A percentile compares a stretch with the other conserved stretches of the same genome.
phyloP scores from a whole-genome alignment of 1,140 invertebrate genomes.

The Pseudomyrmex dendroicus region DNA sequence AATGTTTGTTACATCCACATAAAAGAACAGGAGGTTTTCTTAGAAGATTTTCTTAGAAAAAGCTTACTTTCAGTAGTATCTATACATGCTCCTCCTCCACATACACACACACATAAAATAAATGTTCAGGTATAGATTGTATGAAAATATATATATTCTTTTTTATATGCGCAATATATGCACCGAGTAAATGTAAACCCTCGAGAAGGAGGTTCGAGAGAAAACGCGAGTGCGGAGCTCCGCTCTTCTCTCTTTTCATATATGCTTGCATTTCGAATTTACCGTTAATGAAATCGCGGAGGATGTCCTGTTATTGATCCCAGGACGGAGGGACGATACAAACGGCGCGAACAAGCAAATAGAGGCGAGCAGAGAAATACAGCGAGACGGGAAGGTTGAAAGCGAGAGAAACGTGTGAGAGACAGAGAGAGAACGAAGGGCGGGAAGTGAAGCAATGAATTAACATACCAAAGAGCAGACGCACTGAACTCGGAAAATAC shows the following conservation, averaged over 20 bases:
- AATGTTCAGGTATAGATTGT: neutral
- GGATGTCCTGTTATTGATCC: slow-evolving; percentile 59
- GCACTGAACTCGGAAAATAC: slow-evolving; percentile 63
- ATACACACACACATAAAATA: neutral
- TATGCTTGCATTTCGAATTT: slow-evolving; percentile 60
- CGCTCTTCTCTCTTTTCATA: slow-evolving; percentile 10
- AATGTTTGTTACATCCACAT: neutral
- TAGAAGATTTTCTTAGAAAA: neutral
- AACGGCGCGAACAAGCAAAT: slow-evolving; percentile 7
- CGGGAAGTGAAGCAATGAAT: slow-evolving; percentile 65
- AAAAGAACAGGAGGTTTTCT: neutral
- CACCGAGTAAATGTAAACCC: too few species aligned
- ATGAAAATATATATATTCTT: neutral
- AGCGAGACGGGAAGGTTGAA: neutral
- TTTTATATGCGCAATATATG: too few species aligned
- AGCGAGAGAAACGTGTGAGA: slow-evolving; percentile 45
- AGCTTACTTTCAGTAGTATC: neutral
- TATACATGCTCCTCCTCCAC: too few species aligned
- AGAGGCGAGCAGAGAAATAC: neutral
- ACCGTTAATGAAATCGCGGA: slow-evolving; percentile 64
- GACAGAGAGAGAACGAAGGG: slow-evolving; percentile 43
- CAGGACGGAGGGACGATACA: slow-evolving; percentile 18
- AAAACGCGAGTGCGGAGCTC: neutral
- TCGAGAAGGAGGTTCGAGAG: neutral
- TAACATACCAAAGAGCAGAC: slow-evolving; percentile 73